Base-by-base conservation (phyloP, 1,140 invertebrate genomes). In the Aphaenogaster floridana region DNA sequence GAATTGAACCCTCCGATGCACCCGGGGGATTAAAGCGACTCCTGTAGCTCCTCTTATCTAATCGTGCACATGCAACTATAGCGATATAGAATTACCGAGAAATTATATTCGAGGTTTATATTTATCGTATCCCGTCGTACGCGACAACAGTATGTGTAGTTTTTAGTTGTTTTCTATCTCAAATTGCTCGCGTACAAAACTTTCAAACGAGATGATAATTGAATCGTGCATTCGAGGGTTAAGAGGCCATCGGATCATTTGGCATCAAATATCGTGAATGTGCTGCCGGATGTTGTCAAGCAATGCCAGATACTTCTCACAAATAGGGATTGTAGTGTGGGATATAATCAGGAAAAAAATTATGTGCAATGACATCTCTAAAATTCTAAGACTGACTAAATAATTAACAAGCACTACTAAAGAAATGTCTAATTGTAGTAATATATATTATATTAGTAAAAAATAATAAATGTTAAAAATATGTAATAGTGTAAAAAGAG, bases 1-100 rank as follows among this genome's bases (percentile, higher is more conserved):
- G 45, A 4, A 11, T 83, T 83, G 17, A 59, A 72, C 52, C 39
- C 52, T 83, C 68, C 7, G 79, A 72, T 72, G 52, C 79, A 48
- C 52, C 72, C 17, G 13, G 63, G 42, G 79, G 21, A 72, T 83
- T 83, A 72, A 59, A 57, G 17, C 42, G 5, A 72, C 36, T 45
- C 52, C 52, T 59, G 66, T 39, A 48, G 42, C 8, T 68, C n/a
- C 28, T 34, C 66, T 83, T 83, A 83, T 34, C 66, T 83, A 72
- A 83, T 83, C 79, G 50, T 28, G 17, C 21, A 42, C 21, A 45
- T 78, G 57, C 39, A 71, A 57, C 54, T 21, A 0, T 7, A 36
- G 5, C 13, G 52, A 83, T 72, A 72, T 15, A 34, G 34, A 6
- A 52, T 52, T 68, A 66, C 17, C 52, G 79, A 54, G 79, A 57